Percentiles rank a stretch among this genome's conserved stretches.
Evolutionary conservation across 2,888 invertebrate genomes (phyloP).

Genomic region (Platerodrilus igneus): DNA sequence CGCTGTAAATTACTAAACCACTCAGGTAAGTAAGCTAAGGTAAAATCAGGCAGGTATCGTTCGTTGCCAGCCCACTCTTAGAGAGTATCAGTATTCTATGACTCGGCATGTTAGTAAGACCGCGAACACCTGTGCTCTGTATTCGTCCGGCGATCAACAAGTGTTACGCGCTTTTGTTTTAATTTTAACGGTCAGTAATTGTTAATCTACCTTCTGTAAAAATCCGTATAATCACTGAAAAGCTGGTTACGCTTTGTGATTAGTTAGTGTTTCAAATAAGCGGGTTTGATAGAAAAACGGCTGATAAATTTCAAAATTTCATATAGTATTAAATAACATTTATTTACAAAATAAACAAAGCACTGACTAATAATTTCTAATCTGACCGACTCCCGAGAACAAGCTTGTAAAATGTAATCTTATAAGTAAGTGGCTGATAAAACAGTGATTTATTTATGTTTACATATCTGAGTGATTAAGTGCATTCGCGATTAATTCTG

Average conservation of each 20-base stretch:
- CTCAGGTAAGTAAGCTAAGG: conserved; percentile 26
- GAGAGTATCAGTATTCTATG: conserved; percentile 38
- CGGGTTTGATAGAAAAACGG: too few species aligned
- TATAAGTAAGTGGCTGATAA: conserved; percentile 14
- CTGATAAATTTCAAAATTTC: too few species aligned
- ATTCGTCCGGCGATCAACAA: conserved; percentile 34
- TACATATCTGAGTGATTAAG: conserved; percentile 16
- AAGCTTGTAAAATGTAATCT: conserved; percentile 19
- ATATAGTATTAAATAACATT: too few species aligned
- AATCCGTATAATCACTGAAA: too few species aligned
- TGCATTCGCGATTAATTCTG: conserved; percentile 24
- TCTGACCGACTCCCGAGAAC: conserved; percentile 13
- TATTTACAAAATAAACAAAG: conserved; percentile 16
- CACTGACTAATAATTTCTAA: conserved; percentile 18
- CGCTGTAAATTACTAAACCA: conserved; percentile 25
- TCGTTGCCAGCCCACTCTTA: conserved; percentile 38
- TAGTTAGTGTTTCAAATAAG: too few species aligned
- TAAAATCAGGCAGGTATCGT: conserved; percentile 37
- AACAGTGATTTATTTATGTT: conserved; percentile 19
- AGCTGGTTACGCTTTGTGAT: too few species aligned
- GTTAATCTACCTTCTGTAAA: too few species aligned
- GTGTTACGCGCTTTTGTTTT: conserved; percentile 28
- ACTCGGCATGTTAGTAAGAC: conserved; percentile 32
- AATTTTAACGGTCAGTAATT: conserved; percentile 23
- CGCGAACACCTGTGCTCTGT: conserved; percentile 27